phyloP scores from a whole-genome alignment of 2,113 vertebrate genomes.

The Peucedramus taeniatus region DNA sequence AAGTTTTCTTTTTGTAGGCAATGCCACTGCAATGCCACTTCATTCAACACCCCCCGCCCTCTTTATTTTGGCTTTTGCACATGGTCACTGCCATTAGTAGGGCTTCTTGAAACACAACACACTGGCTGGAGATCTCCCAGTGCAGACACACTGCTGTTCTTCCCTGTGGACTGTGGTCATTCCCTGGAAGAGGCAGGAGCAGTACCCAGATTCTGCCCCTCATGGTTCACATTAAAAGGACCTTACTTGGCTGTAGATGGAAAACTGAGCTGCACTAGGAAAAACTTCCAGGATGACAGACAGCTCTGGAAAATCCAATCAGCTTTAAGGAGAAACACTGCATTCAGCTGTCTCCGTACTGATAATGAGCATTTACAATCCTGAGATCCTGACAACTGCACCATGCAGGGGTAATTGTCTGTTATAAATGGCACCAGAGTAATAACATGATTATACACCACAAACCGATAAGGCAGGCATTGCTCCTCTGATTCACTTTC shows the following conservation, averaged over 20 bases:
- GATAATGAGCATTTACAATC: constrained; percentile 43
- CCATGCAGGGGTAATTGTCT: constrained; percentile 34
- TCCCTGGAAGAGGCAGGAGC: background rate
- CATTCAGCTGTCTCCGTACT: constrained; percentile 4
- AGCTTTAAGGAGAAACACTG: constrained; percentile 15
- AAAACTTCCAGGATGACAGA: background rate
- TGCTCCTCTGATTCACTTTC: constrained; percentile 30
- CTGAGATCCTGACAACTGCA: constrained; percentile 29
- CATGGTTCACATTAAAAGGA: background rate
- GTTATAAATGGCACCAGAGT: constrained; percentile 47
- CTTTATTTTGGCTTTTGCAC: background rate
- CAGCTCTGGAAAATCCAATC: constrained; percentile 32
- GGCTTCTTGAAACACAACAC: background rate
- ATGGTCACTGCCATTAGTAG: background rate
- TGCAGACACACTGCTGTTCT: background rate
- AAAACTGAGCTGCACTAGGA: background rate
- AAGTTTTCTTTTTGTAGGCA: background rate
- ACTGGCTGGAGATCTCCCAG: background rate
- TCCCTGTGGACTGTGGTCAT: background rate
- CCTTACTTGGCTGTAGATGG: background rate
- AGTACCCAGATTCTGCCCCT: background rate
- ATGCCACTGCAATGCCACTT: background rate
- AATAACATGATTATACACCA: constrained; percentile 47
- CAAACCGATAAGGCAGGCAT: constrained; percentile 38
- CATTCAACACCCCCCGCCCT: background rate